Base-by-base conservation (phyloP, 2,797 vertebrate genomes). In the Phaenicophaeus curvirostris region DNA sequence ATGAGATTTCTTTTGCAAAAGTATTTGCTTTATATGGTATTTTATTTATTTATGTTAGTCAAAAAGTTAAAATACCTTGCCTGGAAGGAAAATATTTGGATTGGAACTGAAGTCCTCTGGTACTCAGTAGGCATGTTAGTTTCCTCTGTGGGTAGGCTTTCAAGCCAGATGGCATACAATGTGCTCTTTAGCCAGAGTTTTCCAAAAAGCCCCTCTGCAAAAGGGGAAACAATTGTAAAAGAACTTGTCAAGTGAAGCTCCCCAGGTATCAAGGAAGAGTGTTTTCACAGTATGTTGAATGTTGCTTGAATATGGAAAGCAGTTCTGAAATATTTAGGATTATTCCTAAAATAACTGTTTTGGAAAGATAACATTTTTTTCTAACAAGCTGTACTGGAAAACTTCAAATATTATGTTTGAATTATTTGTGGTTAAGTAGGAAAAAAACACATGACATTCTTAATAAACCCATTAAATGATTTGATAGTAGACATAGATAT, bases 31-130 rank as follows among this genome's bases (percentile, higher is more conserved):
- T 94, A 89, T 63, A 82, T 68, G 51, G 76, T 68, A 63, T 79
- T 75, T 57, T 90, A 73, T 92, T 96, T 93, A 89, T 95, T 95
- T 94, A 53, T 68, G 19, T 80, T 90, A 68, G 42, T 48, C 67
- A 90, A 87, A 90, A 90, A 77, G 12, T 73, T 76, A 69, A 79
- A 84, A 95, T 92, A 67, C 78, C 46, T 85, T 94, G 41, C 68
- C 65, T 75, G 81, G 83, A 93, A 87, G 41, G 65, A 86, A 94
- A 95, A 95, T 95, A 89, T 94, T 95, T 92, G 53, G 53, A 33
- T 89, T 96, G 92, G 57, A 88, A 67, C 57, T 82, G 28, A 87
- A 90, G 55, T 79, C 71, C 86, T 93, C 57, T 87, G 21, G 48
- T 74, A 11, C 75, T 67, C 63, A 54, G 20, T 90, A 93, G 77